Conservation (phyloP, 1,140 invertebrate genomes). For the Colletes latitarsis region DNA sequence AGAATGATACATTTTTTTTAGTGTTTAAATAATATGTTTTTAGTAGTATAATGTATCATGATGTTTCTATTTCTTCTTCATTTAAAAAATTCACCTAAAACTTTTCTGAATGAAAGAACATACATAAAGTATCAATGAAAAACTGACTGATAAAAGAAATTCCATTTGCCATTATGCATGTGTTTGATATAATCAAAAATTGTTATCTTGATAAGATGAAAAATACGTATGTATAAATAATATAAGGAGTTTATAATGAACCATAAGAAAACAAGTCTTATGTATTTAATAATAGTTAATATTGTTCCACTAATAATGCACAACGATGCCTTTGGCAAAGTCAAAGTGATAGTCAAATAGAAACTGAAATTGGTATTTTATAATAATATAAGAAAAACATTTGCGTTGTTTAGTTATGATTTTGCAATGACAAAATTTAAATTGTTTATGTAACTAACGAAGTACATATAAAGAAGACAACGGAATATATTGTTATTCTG, state of each 20-base stretch:
- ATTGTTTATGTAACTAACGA: conserved; percentile 10
- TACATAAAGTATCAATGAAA: background rate
- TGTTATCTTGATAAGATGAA: background rate
- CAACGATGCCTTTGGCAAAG: conserved; percentile 17
- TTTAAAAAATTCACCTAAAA: background rate
- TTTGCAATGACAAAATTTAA: conserved; percentile 4
- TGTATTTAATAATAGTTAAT: conserved; percentile 5
- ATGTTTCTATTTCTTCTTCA: background rate
- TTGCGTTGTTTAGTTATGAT: conserved; percentile 14
- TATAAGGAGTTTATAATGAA: conserved; percentile 9
- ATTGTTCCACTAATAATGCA: conserved; percentile 5
- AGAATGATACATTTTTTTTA: background rate
- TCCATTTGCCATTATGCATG: conserved; percentile 6
- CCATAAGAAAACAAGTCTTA: background rate
- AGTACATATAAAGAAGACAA: background rate
- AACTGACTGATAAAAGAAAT: conserved; percentile 11
- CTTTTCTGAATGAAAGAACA: background rate
- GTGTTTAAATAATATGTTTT: background rate
- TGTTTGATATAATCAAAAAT: conserved; percentile 19
- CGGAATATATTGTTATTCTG: background rate
- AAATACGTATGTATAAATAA: background rate
- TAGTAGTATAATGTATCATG: background rate
- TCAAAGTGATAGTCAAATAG: conserved; percentile 9
- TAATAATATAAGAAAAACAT: conserved; percentile 11
- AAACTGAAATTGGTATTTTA: conserved; percentile 9